Evolutionary conservation across 2,888 invertebrate genomes (phyloP).

Genomic region (Lithophane semibrunnea): DNA sequence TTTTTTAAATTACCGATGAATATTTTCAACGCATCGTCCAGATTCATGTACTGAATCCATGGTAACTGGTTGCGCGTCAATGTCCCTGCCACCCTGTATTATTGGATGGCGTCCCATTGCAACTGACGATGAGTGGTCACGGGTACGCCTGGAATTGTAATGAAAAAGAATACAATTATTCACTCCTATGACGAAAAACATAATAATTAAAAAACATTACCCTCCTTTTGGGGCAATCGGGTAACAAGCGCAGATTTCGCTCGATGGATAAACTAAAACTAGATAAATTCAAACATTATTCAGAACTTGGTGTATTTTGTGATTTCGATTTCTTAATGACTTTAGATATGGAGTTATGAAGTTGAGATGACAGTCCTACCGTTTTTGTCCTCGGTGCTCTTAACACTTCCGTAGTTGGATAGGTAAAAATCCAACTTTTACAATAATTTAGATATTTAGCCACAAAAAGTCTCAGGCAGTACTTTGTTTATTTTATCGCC

Average conservation of each 20-base stretch:
- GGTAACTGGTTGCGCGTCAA: too few species aligned
- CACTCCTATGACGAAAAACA: neutral
- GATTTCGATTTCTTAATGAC: neutral
- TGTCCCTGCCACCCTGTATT: too few species aligned
- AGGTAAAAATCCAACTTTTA: neutral
- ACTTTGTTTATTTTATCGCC: constrained; percentile 12
- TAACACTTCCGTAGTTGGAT: neutral
- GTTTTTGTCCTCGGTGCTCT: neutral
- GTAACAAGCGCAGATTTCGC: neutral
- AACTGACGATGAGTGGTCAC: neutral
- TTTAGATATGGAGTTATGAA: too few species aligned
- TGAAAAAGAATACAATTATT: neutral
- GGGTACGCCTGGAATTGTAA: too few species aligned
- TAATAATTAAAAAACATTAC: neutral
- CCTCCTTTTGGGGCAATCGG: too few species aligned
- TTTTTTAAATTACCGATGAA: too few species aligned
- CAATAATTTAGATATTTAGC: neutral
- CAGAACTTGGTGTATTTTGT: neutral
- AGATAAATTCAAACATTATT: neutral
- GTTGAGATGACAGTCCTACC: too few species aligned
- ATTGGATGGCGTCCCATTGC: neutral
- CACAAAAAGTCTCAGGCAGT: neutral
- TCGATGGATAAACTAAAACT: neutral
- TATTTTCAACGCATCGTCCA: too few species aligned
- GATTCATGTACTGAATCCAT: too few species aligned